phyloP scores from a whole-genome alignment of 2,113 vertebrate species.

The Pollimyrus isidori region DNA sequence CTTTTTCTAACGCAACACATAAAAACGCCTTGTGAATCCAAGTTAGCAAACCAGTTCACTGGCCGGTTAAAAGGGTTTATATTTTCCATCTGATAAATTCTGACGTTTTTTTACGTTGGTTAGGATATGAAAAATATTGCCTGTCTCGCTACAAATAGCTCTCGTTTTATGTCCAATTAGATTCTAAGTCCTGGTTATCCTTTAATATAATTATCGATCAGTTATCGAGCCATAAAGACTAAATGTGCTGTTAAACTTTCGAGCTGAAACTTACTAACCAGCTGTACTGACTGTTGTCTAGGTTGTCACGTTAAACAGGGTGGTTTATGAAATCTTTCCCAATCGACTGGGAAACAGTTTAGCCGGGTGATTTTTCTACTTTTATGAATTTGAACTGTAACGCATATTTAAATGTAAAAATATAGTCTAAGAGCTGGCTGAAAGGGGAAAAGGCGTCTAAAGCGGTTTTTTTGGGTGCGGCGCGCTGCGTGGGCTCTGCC shows the following conservation, averaged over 20 bases:
- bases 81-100: not conserved
- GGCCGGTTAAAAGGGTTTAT: not conserved
- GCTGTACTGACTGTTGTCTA: not conserved
- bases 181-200: not conserved
- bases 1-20: not conserved
- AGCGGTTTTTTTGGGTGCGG: constrained; percentile 12
- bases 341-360: not conserved
- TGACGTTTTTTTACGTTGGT: not conserved
- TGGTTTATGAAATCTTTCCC: not conserved
- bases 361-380: not conserved
- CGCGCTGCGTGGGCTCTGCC: not conserved
- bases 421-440: not conserved
- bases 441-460: not conserved
- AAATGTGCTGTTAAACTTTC: not conserved
- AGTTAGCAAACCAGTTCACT: not conserved
- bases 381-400: not conserved
- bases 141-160: not conserved
- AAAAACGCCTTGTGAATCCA: not conserved
- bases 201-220: not conserved
- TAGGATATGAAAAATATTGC: not conserved
- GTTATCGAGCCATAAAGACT: not conserved
- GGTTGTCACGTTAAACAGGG: not conserved
- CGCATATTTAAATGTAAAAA: not conserved
- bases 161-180: not conserved
- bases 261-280: not conserved